Conservation (phyloP, 2,888 invertebrate genomes). For the Deroplatys truncata region DNA sequence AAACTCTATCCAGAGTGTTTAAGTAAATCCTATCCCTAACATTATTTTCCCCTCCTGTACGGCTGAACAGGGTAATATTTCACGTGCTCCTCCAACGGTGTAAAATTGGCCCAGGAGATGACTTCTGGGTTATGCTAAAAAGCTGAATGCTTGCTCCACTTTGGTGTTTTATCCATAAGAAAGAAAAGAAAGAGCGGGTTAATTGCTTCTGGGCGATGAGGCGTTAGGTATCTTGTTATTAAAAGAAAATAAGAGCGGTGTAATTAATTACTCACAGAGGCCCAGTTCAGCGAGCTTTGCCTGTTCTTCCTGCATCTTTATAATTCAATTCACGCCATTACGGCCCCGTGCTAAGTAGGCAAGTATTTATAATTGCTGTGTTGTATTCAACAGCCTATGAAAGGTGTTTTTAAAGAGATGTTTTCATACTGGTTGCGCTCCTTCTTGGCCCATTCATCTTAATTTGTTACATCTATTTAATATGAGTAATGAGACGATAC, state of each 20-base stretch:
- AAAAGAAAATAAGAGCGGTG: neutral
- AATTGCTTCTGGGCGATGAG: neutral
- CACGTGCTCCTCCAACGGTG: neutral
- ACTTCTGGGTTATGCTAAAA: neutral
- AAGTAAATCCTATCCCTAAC: neutral
- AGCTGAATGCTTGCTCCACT: neutral
- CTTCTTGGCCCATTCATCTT: too few relatives aligned
- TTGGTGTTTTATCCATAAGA: neutral
- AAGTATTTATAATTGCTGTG: neutral
- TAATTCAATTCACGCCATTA: neutral
- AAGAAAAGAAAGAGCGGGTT: neutral
- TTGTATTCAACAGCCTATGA: neutral
- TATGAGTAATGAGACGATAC: too few relatives aligned
- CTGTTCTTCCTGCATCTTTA: neutral
- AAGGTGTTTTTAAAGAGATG: neutral
- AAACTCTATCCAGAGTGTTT: too few relatives aligned
- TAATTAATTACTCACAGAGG: neutral
- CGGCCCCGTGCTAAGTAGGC: neutral
- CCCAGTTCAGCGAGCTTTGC: neutral
- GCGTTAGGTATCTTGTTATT: neutral
- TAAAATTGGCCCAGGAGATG: neutral
- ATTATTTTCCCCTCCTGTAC: neutral
- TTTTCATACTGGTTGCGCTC: too few relatives aligned
- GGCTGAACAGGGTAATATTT: neutral
- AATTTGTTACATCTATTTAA: too few relatives aligned